Evolutionary conservation across 2,797 vertebrate genomes (phyloP).

Genomic region (Enteromius unitaeniatus): DNA sequence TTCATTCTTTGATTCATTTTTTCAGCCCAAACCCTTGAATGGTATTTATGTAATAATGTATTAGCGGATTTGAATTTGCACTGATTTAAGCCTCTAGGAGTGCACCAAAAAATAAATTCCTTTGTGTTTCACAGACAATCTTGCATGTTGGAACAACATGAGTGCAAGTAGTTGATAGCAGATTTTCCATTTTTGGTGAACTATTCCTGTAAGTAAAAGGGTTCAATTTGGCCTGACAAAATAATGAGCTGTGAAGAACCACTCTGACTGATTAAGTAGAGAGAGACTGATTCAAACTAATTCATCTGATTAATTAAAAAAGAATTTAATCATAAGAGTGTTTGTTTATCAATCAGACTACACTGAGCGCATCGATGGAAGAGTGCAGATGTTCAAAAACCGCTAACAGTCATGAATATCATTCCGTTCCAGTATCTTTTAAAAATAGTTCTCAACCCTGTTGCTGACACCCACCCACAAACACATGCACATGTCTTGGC

Average conservation of each 20-base stretch:
- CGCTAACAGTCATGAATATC: conserved; percentile 3
- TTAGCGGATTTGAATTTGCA: neutral
- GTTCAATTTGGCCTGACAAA: neutral
- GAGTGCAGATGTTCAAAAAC: conserved; percentile 11
- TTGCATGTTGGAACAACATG: neutral
- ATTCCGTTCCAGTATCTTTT: conserved; percentile 10
- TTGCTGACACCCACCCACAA: conserved; percentile 36
- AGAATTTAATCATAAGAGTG: neutral
- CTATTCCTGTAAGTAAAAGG: neutral
- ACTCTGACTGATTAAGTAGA: neutral
- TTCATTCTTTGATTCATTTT: neutral
- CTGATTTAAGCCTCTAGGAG: neutral
- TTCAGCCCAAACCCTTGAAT: neutral
- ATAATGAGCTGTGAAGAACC: neutral
- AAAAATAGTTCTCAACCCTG: neutral
- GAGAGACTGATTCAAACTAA: neutral
- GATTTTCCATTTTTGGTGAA: neutral
- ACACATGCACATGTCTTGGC: conserved; percentile 21
- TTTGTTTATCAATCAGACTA: conserved; percentile 14
- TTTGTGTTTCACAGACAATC: neutral
- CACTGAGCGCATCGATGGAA: neutral
- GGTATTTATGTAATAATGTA: too few species aligned
- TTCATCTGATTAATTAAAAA: neutral
- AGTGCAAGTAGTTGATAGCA: neutral
- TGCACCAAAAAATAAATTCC: neutral